Conservation (phyloP, 2,888 invertebrate species). For the Sphinx pinastri region DNA sequence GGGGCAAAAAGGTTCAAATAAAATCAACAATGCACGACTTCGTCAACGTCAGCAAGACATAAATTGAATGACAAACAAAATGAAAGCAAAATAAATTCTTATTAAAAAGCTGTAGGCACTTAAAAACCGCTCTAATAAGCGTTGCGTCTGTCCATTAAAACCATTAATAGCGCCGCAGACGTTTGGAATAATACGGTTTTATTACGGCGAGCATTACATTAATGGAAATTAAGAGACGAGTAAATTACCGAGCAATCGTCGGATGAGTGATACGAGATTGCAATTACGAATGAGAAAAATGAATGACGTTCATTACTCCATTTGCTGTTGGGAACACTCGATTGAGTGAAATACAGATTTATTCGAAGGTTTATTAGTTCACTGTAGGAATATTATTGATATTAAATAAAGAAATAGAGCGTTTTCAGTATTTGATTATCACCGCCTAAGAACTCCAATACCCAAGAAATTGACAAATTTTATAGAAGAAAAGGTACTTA, state of each 20-base stretch:
- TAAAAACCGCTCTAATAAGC: slow-evolving; percentile 4
- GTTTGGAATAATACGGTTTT: slow-evolving; percentile 15
- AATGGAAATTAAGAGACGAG: slow-evolving; percentile 1
- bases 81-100: neutral
- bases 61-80: neutral
- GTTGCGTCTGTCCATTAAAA: slow-evolving; percentile 3
- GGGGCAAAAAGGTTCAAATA: neutral
- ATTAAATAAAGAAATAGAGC: too few species aligned
- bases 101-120: neutral
- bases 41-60: neutral
- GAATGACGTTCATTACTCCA: neutral
- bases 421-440: too few species aligned
- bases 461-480: too few species aligned
- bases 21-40: neutral
- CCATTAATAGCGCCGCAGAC: slow-evolving; percentile 13
- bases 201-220: slow-evolving; percentile 11
- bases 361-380: too few species aligned
- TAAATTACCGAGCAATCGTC: slow-evolving; percentile 8
- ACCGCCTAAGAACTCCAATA: too few species aligned
- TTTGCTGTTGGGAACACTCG: neutral
- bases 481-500: too few species aligned
- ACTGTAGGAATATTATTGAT: too few species aligned
- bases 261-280: neutral
- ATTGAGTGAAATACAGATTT: neutral
- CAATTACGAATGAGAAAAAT: neutral